These are phyloP conservation scores for Drosophila bocqueti DNA, from an alignment of 1,140 invertebrate species.

Conservation along the genomic window DNA sequence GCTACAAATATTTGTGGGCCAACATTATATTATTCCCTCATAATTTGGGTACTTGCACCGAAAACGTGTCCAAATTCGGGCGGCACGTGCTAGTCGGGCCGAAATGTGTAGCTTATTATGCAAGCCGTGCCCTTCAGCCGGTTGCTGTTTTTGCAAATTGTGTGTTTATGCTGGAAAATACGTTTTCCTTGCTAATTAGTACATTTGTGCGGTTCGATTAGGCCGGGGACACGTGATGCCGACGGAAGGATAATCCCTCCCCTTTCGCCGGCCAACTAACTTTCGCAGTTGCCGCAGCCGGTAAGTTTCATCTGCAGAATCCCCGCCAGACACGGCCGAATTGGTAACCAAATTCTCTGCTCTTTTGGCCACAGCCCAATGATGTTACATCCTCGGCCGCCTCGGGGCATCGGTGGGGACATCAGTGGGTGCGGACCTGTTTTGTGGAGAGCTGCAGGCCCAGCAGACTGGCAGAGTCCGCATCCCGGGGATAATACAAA, in stretches of 20 bases:
- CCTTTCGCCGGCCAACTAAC: conserved; percentile 18
- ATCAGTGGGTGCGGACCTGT: conserved; percentile 12
- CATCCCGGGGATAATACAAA: conserved; percentile 52
- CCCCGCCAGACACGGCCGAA: conserved; percentile 14
- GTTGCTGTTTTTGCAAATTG: conserved; percentile 55
- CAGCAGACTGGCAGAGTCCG: conserved; percentile 22
- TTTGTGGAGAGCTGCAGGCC: conserved; percentile 12
- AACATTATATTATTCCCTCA: conserved; percentile 19
- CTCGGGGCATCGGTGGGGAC: conserved; percentile 25
- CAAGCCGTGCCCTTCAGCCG: conserved; percentile 30
- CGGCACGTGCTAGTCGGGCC: conserved; percentile 32
- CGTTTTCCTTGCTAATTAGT: conserved; percentile 59
- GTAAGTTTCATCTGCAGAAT: conserved; percentile 14
- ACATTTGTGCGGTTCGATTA: conserved; percentile 58
- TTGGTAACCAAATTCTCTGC: conserved; percentile 39
- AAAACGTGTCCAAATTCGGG: conserved; percentile 28
- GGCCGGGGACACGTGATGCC: conserved; percentile 48
- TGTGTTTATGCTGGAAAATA: conserved; percentile 57
- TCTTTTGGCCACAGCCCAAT: conserved; percentile 36
- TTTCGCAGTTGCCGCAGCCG: conserved; percentile 35
- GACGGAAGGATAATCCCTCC: conserved; percentile 37
- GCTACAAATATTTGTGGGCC: conserved; percentile 12
- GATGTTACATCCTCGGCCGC: conserved; percentile 31
- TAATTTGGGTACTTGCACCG: conserved; percentile 29
- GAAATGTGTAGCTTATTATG: conserved; percentile 50